Percentiles rank a stretch among this genome's conserved stretches.
phyloP scores from a whole-genome alignment of 2,113 vertebrate species.

The Rhabdomys dilectus region DNA sequence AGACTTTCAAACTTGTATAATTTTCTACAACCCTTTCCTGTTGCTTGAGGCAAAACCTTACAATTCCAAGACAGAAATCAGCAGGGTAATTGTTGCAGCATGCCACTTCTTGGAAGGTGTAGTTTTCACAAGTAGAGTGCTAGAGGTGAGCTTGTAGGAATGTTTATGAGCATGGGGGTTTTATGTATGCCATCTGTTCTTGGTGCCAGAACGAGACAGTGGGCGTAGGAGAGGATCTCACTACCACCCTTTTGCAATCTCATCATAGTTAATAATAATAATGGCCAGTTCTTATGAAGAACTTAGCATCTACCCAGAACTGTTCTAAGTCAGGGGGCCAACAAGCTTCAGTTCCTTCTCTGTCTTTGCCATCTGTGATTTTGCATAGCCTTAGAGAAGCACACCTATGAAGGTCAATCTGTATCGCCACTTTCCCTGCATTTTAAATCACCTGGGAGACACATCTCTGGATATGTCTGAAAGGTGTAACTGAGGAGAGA shows the following conservation, averaged over 20 bases:
- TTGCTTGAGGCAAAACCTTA: conserved; percentile 48
- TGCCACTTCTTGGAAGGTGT: conserved; percentile 41
- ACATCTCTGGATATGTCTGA: not conserved
- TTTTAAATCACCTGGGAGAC: not conserved
- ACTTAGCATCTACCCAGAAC: not conserved
- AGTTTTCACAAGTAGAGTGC: conserved; percentile 8
- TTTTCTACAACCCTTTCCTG: conserved; percentile 17
- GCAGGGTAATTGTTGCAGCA: not conserved
- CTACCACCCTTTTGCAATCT: not conserved
- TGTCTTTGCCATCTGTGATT: not conserved
- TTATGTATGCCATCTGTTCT: conserved; percentile 40
- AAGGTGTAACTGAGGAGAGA: not conserved
- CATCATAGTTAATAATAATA: conserved; percentile 23
- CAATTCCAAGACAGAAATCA: conserved; percentile 23
- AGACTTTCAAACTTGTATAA: not conserved
- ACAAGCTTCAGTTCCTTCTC: not conserved
- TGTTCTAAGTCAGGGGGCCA: not conserved
- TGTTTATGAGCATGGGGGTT: not conserved
- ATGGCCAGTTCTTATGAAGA: not conserved
- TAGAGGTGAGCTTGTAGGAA: conserved; percentile 12
- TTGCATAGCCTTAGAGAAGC: not conserved
- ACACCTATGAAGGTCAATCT: not conserved
- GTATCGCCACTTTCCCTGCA: too few relatives aligned
- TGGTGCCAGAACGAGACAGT: conserved; percentile 53
- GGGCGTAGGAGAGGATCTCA: not conserved